phyloP scores from a whole-genome alignment of 2,797 vertebrate species.

The Tokudaia muenninki region DNA sequence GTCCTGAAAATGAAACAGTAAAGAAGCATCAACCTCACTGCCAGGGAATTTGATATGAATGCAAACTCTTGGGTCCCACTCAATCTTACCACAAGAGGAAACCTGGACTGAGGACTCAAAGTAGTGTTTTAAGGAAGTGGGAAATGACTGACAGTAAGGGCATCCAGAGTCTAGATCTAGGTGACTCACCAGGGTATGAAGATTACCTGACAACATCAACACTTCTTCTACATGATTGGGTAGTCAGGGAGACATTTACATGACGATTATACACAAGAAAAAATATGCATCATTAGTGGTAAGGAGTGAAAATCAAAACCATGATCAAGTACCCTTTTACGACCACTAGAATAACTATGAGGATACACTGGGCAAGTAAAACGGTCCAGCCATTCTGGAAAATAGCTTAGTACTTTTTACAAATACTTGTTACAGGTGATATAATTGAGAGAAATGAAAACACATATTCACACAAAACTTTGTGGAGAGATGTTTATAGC shows the following conservation, averaged over 20 bases:
- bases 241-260: background rate
- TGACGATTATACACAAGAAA: background rate
- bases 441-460: slow-evolving; percentile 17
- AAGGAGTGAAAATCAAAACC: background rate
- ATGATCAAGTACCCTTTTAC: background rate
- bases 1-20: background rate
- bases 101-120: background rate
- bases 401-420: background rate
- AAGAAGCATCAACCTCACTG: background rate
- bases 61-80: background rate
- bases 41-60: background rate
- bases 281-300: background rate
- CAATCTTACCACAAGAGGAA: background rate
- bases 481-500: background rate
- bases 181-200: background rate
- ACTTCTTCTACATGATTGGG: background rate
- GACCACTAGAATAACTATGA: background rate
- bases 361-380: background rate
- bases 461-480: background rate
- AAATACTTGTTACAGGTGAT: background rate
- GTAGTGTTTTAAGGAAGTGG: background rate
- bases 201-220: background rate
- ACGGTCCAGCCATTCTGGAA: background rate
- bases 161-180: background rate
- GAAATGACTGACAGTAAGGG: background rate